Evolutionary conservation across 2,888 invertebrate genomes (phyloP), one percentile per base, ranked within the genome.

Genomic region (Horisme vitalbata): DNA sequence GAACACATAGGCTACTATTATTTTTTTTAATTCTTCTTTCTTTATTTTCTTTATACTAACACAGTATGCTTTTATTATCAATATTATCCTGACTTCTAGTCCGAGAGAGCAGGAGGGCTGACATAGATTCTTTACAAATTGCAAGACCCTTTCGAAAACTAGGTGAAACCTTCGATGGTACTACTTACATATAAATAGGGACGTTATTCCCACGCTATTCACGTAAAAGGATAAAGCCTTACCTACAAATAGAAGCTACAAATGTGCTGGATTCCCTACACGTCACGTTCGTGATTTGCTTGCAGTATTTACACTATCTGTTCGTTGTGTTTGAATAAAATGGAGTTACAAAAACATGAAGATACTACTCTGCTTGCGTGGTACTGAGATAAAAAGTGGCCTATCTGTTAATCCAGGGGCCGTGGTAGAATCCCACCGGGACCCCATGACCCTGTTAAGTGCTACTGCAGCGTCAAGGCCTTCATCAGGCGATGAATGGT

Each of bases 181-280:
- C 35, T 21, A 41, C 41, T 32, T 23, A 45, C 36, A 39, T 47
- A 31, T 41, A 43, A 44, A 49, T 35, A 48, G 34, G 31, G 28
- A 49, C 28, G 43, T 24, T 38, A 20, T 55, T 38, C 39, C 13
- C 49, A 52, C 52, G 49, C 58, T 44, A 55, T 53, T 43, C 57
- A 56, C 55, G 57, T 58, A 51, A 55, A 49, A 36, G 43, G 51
- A 50, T 53, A 50, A 41, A 48, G 45, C 45, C 45, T 31, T 5
- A 57, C 38, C 26, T 37, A 37, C 46, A 35, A 27, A 26, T 33
- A 18, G 18, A 5, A 18, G 18, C 18, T 18, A 54, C 43, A 50
- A 61, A 56, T 56, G 55, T 49, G 46, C 52, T 34, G 54, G 52
- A 57, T 60, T 56, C 57, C 45, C 41, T 53, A 55, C 53, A 53